A percentile compares a stretch with the other conserved stretches of the same genome.
These are phyloP conservation scores for Ariolimax columbianus DNA, from an alignment of 2,888 invertebrate genomes.

Conservation along the genomic window DNA sequence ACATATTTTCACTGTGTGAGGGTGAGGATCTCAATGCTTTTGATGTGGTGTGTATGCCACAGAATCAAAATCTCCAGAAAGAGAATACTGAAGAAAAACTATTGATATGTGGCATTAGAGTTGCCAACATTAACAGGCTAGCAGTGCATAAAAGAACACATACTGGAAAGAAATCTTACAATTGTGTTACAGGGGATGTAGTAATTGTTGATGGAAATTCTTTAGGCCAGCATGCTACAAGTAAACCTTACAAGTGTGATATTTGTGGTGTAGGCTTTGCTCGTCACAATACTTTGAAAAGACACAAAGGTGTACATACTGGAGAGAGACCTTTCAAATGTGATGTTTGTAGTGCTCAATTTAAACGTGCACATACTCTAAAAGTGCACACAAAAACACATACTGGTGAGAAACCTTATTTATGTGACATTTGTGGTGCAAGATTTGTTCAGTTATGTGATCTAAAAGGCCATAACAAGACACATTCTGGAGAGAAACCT, in stretches of 20 bases:
- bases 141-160: neutral
- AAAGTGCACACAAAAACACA: neutral
- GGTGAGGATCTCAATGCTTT: neutral
- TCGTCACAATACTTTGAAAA: neutral
- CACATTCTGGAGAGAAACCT: constrained; percentile 6
- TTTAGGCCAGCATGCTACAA: neutral
- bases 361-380: neutral
- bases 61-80: neutral
- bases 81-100: neutral
- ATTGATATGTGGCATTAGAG: neutral
- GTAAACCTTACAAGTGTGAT: neutral
- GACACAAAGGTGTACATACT: neutral
- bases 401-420: constrained; percentile 19
- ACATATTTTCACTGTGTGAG: neutral
- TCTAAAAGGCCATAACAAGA: neutral
- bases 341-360: neutral
- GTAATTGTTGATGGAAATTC: neutral
- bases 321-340: constrained; percentile 9
- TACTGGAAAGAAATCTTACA: constrained; percentile 3
- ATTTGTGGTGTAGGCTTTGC: neutral
- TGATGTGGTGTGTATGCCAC: neutral
- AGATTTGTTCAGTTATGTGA: neutral
- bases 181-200: neutral
- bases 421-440: constrained; percentile 12
- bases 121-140: neutral